These are phyloP conservation scores for Zhengitettix transpicula DNA, from an alignment of 2,888 invertebrate species.

Conservation along the genomic window DNA sequence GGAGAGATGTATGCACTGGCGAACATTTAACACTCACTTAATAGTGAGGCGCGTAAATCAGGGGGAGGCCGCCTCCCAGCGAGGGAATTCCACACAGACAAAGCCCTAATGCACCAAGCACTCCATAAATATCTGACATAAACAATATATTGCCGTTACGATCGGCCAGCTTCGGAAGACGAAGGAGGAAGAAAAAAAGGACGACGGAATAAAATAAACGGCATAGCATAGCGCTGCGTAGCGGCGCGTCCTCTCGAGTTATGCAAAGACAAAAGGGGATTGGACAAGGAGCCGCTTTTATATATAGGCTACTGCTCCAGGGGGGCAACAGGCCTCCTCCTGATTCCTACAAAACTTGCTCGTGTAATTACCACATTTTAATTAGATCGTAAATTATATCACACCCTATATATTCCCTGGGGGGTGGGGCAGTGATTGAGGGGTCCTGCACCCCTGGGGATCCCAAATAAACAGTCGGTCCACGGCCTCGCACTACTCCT, in stretches of 20 bases:
- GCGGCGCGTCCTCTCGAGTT: background rate
- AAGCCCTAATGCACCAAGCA: background rate
- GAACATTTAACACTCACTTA: no score
- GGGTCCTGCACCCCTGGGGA: no score
- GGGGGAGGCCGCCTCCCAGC: no score
- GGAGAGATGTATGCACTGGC: no score
- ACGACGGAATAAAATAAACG: background rate
- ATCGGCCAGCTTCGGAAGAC: no score
- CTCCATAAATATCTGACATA: background rate
- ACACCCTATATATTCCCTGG: background rate
- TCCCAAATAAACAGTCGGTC: no score
- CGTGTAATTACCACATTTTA: slow-evolving; percentile 8
- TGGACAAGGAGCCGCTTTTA: background rate
- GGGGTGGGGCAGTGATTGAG: no score
- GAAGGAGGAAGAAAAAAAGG: background rate
- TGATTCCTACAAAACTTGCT: background rate
- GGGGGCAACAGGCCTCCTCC: background rate
- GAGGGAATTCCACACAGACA: no score
- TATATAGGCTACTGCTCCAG: background rate
- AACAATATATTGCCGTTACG: background rate
- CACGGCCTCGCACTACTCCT: no score
- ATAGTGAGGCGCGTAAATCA: no score
- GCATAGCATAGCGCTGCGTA: background rate
- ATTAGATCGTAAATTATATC: slow-evolving; percentile 6
- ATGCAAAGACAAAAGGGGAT: background rate